Percentiles rank a stretch among this genome's conserved stretches.
Evolutionary conservation across 2,888 invertebrate genomes (phyloP).

Genomic region (Drosophila cracens): DNA sequence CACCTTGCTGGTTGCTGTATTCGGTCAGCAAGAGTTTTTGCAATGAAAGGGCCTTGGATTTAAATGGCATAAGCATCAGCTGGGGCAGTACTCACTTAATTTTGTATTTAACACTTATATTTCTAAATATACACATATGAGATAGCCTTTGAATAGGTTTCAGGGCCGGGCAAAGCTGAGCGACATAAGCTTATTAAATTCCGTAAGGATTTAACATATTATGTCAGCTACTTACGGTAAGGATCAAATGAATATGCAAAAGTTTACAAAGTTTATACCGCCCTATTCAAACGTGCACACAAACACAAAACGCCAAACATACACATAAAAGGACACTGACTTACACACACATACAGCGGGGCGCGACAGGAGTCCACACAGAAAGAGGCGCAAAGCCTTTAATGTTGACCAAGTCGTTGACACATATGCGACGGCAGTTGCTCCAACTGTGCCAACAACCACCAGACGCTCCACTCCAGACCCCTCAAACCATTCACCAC

Average conservation of each 20-base stretch:
- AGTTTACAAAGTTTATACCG: conserved; percentile 63
- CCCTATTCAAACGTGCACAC: conserved; percentile 19
- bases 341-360: conserved; percentile 2
- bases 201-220: conserved; percentile 69
- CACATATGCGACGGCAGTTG: conserved; percentile 69
- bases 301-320: conserved; percentile 13
- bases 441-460: conserved; percentile 37
- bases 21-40: conserved; percentile 3
- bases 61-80: conserved; percentile 12
- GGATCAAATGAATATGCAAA: conserved; percentile 70
- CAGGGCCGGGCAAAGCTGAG: conserved; percentile 21
- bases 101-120: conserved; percentile 4
- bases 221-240: conserved; percentile 70
- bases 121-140: conserved; percentile 13
- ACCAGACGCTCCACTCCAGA: conserved; percentile 11
- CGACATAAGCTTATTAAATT: conserved; percentile 73
- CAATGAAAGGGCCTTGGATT: conserved; percentile 12
- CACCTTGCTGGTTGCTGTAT: not conserved
- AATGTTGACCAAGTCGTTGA: conserved; percentile 82
- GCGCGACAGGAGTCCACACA: conserved; percentile 39
- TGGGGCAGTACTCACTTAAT: conserved; percentile 40
- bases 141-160: conserved; percentile 32
- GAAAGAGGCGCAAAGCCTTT: conserved; percentile 63
- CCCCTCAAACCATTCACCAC: not conserved
- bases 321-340: conserved; percentile 6